phyloP scores from a whole-genome alignment of 2,113 vertebrate species.

The Pampusana beccarii region DNA sequence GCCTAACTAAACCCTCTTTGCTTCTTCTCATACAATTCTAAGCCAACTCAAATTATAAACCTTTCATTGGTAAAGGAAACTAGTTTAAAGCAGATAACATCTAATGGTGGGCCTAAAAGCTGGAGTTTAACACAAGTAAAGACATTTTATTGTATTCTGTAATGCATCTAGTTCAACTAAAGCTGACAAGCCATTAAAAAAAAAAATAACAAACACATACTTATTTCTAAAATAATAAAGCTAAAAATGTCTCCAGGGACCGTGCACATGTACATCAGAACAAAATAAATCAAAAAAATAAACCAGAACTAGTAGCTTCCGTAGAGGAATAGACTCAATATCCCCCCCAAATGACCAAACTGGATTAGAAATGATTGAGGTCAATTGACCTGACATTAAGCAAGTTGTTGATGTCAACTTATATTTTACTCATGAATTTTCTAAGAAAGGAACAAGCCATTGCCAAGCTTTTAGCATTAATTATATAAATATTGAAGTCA shows the following conservation, averaged over 20 bases:
- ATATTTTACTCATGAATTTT: constrained; percentile 2
- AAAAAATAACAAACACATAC: not conserved
- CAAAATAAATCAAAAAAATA: not conserved
- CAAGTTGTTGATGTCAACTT: not conserved
- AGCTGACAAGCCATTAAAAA: not conserved
- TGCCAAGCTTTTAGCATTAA: not conserved
- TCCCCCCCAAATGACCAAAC: not conserved
- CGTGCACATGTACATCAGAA: not conserved
- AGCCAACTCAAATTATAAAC: constrained; percentile 7
- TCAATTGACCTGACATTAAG: constrained; percentile 35
- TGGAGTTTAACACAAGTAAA: not conserved
- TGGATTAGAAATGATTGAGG: not conserved
- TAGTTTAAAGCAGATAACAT: not conserved
- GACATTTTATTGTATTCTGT: not conserved
- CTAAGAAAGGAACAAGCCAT: not conserved
- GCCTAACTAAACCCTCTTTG: not conserved
- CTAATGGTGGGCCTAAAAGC: not conserved
- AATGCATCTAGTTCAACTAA: not conserved
- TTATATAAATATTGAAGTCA: not conserved
- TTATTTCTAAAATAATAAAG: not conserved
- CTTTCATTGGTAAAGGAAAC: not conserved
- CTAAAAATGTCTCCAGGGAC: not conserved
- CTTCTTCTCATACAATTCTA: not conserved
- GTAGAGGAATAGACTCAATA: not conserved
- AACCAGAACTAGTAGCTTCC: not conserved